Evolutionary conservation across 2,888 invertebrate species (phyloP).

Genomic region (Adelphocoris suturalis): DNA sequence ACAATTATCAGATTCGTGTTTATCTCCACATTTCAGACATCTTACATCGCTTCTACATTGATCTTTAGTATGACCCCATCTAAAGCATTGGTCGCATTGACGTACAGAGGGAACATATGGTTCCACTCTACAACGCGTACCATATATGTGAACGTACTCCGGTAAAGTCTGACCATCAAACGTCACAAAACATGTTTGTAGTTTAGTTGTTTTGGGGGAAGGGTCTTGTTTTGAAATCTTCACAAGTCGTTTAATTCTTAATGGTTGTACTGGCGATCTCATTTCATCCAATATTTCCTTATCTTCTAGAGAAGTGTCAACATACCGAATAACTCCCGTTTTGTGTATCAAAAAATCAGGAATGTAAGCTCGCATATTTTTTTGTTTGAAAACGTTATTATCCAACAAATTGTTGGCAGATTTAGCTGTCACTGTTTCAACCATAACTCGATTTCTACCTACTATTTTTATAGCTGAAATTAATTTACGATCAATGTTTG

Average conservation of each 20-base stretch:
- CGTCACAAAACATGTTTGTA: background rate
- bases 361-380: background rate
- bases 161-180: background rate
- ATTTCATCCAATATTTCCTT: slow-evolving; percentile 5
- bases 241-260: background rate
- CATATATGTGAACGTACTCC: background rate
- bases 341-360: slow-evolving; percentile 16
- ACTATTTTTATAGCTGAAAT: background rate
- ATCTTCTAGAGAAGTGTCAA: slow-evolving; percentile 3
- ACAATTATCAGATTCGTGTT: background rate
- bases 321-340: slow-evolving; percentile 17
- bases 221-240: background rate
- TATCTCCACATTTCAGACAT: background rate
- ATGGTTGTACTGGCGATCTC: background rate
- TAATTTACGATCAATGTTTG: background rate
- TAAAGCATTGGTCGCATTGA: no score
- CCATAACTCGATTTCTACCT: slow-evolving; percentile 18
- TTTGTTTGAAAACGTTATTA: background rate
- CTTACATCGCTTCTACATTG: background rate
- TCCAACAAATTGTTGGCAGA: background rate
- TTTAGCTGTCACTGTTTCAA: background rate
- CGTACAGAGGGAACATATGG: background rate
- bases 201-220: background rate
- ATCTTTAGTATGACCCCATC: background rate
- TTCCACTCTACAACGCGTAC: background rate